Evolutionary conservation across 2,113 vertebrate genomes (phyloP), one percentile per base, ranked within the genome.

Genomic region (Isichthys henryi): DNA sequence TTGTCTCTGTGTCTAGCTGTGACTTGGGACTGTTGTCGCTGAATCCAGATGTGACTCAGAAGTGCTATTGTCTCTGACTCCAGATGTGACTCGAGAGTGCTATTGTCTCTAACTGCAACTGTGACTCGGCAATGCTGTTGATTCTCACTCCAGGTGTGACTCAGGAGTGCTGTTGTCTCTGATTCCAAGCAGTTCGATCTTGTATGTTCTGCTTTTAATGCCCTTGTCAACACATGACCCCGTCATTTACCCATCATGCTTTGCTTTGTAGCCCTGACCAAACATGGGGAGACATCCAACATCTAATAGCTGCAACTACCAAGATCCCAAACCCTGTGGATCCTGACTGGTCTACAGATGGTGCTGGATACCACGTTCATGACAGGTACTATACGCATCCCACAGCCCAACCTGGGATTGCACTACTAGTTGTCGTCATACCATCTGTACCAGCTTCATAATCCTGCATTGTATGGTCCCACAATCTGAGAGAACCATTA

Each of bases 231-330:
- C 19, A 77, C 35, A 23, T 39, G 5, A 39, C 70, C 31, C 62
- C 70, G 15, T 39, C 31, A 43, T 48, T 49, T 46, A 80, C 27
- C 84, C 83, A 87, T 80, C 15, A 88, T 92, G 91, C 92, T 93
- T 93, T 94, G 93, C 89, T 93, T 94, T 91, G 92, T 91, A 96
- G 95, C 94, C 95, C 95, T 94, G 90, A 96, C 83, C 93, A 95
- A 94, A 97, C 95, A 39, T 96, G 95, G 94, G 95, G 94, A 95
- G 93, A 95, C 92, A 93, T 94, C 93, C 95, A 95, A 93, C 93
- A 97, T 93, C 93, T 96, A 93, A 95, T 95, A 91, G 92, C 95
- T 94, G 95, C 92, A 93, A 96, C 93, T 92, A 94, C 94, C 91
- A 94, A 94, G 94, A 96, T 96, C 91, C 95, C 92, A 23, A 95